Evolutionary conservation across 1,140 invertebrate species (phyloP).

Genomic region (Zaprionus davidi): DNA sequence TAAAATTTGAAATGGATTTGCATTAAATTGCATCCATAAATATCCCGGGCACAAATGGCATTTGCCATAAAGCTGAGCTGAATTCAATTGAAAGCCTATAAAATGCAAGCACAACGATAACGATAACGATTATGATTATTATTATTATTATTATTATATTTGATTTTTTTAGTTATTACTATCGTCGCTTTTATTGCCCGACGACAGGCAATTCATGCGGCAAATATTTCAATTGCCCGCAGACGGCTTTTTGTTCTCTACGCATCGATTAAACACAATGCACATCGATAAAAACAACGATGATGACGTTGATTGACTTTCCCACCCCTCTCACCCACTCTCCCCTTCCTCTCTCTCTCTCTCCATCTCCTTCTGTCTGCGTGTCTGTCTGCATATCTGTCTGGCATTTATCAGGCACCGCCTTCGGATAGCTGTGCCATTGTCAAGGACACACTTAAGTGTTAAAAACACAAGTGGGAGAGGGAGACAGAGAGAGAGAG

Average conservation of each 20-base stretch:
- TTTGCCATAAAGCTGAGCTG: not conserved
- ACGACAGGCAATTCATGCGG: constrained; percentile 30
- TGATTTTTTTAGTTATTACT: not conserved
- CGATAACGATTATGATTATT: constrained; percentile 19
- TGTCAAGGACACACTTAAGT: constrained; percentile 57
- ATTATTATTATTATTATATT: constrained; percentile 12
- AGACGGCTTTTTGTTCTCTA: constrained; percentile 20
- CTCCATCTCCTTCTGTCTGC: not conserved
- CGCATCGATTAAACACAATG: constrained; percentile 29
- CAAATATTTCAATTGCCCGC: constrained; percentile 15
- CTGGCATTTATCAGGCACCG: constrained; percentile 56
- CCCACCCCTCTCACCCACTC: not conserved
- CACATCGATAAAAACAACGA: constrained; percentile 31
- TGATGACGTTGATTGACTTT: constrained; percentile 31
- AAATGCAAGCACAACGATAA: constrained; percentile 12
- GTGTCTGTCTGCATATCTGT: not conserved
- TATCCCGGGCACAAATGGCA: not conserved
- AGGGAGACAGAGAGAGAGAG: constrained; percentile 14
- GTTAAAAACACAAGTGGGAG: constrained; percentile 49
- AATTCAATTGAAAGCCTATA: constrained; percentile 17
- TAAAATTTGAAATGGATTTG: not conserved
- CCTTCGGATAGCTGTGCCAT: constrained; percentile 14
- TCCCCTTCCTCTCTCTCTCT: not conserved
- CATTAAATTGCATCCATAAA: constrained; percentile 4
- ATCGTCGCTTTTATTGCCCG: constrained; percentile 11